These are phyloP conservation scores for Myotis planiceps DNA, from an alignment of 2,797 vertebrate species.

Conservation along the genomic window DNA sequence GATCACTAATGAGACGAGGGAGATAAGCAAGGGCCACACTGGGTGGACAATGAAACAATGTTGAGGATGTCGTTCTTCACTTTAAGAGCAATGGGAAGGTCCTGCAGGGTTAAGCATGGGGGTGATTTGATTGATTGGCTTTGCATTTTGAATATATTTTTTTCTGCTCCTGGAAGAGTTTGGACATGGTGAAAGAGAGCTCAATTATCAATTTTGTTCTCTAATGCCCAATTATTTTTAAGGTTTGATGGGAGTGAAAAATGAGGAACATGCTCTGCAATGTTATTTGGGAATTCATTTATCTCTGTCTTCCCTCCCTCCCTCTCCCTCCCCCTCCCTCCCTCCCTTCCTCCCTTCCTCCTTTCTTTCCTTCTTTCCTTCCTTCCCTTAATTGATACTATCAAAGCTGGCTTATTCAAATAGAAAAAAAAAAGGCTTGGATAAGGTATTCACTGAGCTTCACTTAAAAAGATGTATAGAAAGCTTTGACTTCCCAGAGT, in stretches of 20 bases:
- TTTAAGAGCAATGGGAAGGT: background rate
- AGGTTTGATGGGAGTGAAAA: background rate
- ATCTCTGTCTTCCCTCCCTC: background rate
- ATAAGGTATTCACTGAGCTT: background rate
- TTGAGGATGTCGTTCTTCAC: background rate
- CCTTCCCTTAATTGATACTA: background rate
- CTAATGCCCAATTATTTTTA: background rate
- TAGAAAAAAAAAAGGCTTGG: background rate
- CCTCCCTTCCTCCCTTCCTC: too few species aligned
- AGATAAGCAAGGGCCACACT: background rate
- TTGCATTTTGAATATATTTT: background rate
- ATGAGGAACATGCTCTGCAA: background rate
- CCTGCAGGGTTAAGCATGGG: background rate
- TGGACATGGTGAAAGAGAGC: background rate
- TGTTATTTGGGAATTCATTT: background rate
- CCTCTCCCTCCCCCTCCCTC: too few species aligned
- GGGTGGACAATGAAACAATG: background rate
- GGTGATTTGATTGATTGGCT: background rate
- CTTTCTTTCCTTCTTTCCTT: background rate
- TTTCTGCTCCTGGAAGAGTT: background rate
- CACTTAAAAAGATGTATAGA: background rate
- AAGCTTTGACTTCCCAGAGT: background rate
- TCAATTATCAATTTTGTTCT: background rate
- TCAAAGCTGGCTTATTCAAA: background rate
- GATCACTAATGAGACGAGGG: background rate